Evolutionary conservation across 2,888 invertebrate genomes (phyloP).

Genomic region (Agrotis exclamationis): DNA sequence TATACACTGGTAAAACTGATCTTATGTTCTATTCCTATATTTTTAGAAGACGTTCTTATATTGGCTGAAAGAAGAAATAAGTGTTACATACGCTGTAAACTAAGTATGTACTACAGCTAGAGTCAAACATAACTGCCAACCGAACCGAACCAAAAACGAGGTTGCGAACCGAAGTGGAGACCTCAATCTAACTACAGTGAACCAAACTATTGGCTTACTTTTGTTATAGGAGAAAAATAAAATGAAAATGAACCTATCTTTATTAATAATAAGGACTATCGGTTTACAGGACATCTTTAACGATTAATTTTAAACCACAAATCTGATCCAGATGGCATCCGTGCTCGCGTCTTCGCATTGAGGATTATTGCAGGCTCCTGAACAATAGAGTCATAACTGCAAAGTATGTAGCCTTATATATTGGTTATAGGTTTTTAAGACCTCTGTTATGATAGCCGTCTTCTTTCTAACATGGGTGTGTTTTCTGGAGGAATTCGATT

Average conservation of each 20-base stretch:
- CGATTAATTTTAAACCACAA: conserved; percentile 4
- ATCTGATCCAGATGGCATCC: conserved; percentile 21
- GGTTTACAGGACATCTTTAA: not conserved
- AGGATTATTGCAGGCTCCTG: conserved; percentile 22
- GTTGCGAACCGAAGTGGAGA: too few relatives aligned
- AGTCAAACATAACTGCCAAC: too few relatives aligned
- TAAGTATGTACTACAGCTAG: too few relatives aligned
- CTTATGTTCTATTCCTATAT: too few relatives aligned
- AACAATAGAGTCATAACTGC: conserved; percentile 6
- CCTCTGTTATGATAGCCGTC: not conserved
- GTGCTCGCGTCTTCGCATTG: conserved; percentile 19
- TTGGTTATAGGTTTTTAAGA: not conserved
- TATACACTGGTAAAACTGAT: too few relatives aligned
- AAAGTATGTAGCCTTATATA: not conserved
- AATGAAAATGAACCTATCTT: not conserved
- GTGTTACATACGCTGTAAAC: too few relatives aligned
- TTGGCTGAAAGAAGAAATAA: too few relatives aligned
- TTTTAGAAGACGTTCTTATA: too few relatives aligned
- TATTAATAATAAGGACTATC: not conserved
- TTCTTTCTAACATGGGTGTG: not conserved
- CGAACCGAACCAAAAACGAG: too few relatives aligned
- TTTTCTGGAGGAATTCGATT: not conserved
- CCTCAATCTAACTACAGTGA: too few relatives aligned
- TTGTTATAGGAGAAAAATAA: not conserved
- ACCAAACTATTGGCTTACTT: not conserved